Base-by-base conservation (phyloP, 2,797 vertebrate species). In the Pygocentrus nattereri region DNA sequence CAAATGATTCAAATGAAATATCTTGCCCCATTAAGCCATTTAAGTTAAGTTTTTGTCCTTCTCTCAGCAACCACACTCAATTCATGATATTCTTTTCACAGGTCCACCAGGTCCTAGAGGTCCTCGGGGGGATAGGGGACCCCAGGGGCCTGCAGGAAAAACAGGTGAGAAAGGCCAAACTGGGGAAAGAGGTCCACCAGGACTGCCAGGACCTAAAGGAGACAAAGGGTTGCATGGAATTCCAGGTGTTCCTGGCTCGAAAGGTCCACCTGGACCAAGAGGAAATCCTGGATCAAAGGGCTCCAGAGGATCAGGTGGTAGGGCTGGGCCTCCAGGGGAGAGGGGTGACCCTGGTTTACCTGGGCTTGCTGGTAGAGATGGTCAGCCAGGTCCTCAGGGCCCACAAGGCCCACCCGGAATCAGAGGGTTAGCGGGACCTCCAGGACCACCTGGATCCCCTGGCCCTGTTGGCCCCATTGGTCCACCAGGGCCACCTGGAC, bases 71-170 rank as follows among this genome's bases (percentile, higher is more conserved):
- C 10, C 6, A 44, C 6, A 56, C 23, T 52, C 18, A 52, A 13
- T 21, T 16, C 50, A 56, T 23, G 0, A 5, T 71, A 71, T 62
- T 65, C 8, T 84, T 2, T 61, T 78, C 27, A 52, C 82, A 99
- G 97, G 98, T 85, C 97, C 97, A 89, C 98, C 98, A 59, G 98
- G 98, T 90, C 97, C 98, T 78, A 96, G 95, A 85, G 98, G 98
- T 77, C 86, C 95, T 47, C 97, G 94, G 91, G 98, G 98, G 80
- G 98, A 99, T 87, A 96, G 93, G 91, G 98, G 98, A 52, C 92
- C 95, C n/a, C 95, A 93, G 87, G 98, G 98, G 21, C 95, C 93
- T 70, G 89, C 95, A 74, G 98, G 98, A 7, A 93, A 93, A 0
- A 47, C 92, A 76, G 98, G 98, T 70, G 92, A 93, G 84, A 99